Evolutionary conservation across 2,113 vertebrate genomes (phyloP).

Genomic region (Strix aluco): DNA sequence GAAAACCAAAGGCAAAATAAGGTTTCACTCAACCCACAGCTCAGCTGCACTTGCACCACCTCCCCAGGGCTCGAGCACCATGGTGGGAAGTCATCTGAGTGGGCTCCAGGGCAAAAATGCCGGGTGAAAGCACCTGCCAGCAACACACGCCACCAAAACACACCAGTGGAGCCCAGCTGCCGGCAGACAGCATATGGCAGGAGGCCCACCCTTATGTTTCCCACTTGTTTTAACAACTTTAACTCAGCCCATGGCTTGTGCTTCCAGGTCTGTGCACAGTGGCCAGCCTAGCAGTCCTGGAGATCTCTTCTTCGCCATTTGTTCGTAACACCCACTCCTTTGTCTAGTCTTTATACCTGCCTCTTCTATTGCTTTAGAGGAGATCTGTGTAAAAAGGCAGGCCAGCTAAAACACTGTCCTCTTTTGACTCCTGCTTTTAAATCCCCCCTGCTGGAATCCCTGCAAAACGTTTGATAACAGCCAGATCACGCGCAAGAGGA

Average conservation of each 20-base stretch:
- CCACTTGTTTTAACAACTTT: neutral
- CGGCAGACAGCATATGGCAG: neutral
- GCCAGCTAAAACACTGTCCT: neutral
- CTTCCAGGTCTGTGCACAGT: neutral
- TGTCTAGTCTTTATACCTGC: neutral
- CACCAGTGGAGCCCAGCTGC: neutral
- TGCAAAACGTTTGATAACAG: neutral
- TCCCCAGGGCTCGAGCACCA: neutral
- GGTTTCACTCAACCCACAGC: neutral
- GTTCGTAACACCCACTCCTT: neutral
- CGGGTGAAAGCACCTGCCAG: neutral
- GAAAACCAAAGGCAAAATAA: neutral
- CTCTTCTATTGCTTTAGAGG: neutral
- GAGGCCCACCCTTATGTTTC: neutral
- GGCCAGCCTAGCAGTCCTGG: neutral
- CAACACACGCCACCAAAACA: neutral
- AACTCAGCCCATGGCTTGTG: neutral
- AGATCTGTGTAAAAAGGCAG: neutral
- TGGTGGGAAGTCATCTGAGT: neutral
- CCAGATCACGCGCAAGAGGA: neutral
- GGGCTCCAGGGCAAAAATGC: neutral
- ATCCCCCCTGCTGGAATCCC: slow-evolving; percentile 8
- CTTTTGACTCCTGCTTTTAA: slow-evolving; percentile 8
- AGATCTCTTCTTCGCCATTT: neutral
- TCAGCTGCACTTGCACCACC: neutral